Conservation (phyloP, 2,888 invertebrate species). For the Rhaphigaster nebulosa region DNA sequence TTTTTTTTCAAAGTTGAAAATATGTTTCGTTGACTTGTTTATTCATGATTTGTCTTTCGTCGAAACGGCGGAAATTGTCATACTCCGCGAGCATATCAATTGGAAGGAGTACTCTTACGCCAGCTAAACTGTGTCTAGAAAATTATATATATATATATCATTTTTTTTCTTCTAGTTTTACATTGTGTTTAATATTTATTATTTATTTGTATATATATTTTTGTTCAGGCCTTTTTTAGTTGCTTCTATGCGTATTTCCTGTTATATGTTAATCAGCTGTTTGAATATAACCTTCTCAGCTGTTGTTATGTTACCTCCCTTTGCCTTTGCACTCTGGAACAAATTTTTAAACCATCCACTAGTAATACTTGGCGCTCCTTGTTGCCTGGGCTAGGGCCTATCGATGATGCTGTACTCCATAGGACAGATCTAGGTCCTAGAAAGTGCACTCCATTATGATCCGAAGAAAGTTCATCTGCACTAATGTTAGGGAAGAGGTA, state of each 20-base stretch:
- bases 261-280: too few species aligned
- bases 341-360: background rate
- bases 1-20: too few species aligned
- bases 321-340: background rate
- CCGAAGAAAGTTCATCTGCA: slow-evolving; percentile 1
- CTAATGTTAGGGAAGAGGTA: background rate
- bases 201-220: too few species aligned
- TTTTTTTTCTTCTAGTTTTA: background rate
- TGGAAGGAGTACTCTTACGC: background rate
- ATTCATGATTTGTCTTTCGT: background rate
- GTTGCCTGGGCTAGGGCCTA: background rate
- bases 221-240: too few species aligned
- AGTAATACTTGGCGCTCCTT: background rate
- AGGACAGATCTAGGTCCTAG: background rate
- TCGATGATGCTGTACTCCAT: background rate
- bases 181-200: too few species aligned
- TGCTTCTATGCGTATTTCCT: too few species aligned
- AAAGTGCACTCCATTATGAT: background rate
- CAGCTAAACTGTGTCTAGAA: background rate
- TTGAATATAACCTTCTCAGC: too few species aligned
- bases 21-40: background rate
- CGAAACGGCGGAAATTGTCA: background rate
- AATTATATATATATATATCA: background rate
- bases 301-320: too few species aligned
- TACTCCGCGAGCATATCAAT: background rate